A percentile compares a stretch with the other conserved stretches of the same genome.
Evolutionary conservation across 2,797 vertebrate species (phyloP).

Genomic region (Euphonia xanthogaster): DNA sequence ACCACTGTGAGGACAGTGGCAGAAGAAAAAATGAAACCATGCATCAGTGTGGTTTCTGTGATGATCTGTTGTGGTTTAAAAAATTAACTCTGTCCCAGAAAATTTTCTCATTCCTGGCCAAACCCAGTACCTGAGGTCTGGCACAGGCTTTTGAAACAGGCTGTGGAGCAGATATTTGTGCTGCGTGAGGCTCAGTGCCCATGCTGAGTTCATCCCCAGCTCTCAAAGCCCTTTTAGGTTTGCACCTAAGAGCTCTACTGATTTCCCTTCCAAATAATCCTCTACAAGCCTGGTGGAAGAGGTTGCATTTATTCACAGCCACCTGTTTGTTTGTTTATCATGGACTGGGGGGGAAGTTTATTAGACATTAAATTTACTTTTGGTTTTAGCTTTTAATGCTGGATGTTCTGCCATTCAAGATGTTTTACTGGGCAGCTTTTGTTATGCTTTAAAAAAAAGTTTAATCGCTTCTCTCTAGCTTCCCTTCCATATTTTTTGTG

Average conservation of each 20-base stretch:
- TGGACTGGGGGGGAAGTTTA: background rate
- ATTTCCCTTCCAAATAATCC: background rate
- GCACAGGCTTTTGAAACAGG: background rate
- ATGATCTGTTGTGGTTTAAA: background rate
- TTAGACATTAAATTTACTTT: background rate
- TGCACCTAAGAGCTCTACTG: background rate
- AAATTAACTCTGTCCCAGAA: background rate
- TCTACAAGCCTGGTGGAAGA: background rate
- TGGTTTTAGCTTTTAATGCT: background rate
- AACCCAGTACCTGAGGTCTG: background rate
- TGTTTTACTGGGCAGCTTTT: background rate
- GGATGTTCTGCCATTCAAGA: background rate
- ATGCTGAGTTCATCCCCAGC: background rate
- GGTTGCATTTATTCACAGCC: background rate
- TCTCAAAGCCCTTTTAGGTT: background rate
- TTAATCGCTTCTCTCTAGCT: background rate
- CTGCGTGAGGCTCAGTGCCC: background rate
- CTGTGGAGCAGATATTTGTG: background rate
- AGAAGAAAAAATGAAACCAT: background rate
- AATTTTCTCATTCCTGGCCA: background rate
- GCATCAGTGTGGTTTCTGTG: background rate
- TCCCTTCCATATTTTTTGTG: background rate
- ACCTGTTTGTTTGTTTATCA: background rate
- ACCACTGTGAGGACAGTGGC: background rate
- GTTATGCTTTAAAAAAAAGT: background rate